Base-by-base conservation (phyloP, 2,888 invertebrate species). In the Diaprepes abbreviatus region DNA sequence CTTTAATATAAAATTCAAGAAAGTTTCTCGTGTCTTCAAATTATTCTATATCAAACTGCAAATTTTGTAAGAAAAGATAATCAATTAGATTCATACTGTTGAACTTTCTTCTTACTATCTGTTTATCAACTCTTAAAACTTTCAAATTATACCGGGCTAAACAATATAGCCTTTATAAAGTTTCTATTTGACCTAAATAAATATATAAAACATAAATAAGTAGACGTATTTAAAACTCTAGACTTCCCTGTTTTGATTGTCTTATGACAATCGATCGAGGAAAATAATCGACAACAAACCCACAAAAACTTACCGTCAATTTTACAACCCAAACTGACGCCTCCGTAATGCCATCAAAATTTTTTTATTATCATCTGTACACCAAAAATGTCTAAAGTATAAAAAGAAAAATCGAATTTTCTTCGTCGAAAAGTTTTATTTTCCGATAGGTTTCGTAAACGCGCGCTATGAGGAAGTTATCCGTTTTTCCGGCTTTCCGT, bases 401-500 rank as follows among this genome's bases (percentile, higher is more conserved):
- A 36, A 12, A 2, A 36, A 36, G 1, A 36, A 21, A 14, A 5
- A n/a, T 21, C 14, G 10, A 7, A n/a, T n/a, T 1, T 21, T 5
- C 1, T 2, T 45, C 21, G 21, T 38, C 4, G 14, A 21, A 43
- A 45, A 45, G 45, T 21, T 45, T 45, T 10, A 16, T 45, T 45
- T 45, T 21, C 45, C 45, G 45, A n/a, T 33, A 33, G 28, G 35
- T 19, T 16, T 19, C 19, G 54, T 54, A 35, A 54, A 40, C 43
- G 35, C 45, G 33, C 60, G 60, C 35, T 12, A 2, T 19, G 9
- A 9, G 16, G 12, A 35, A 31, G 2, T 36, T 12, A 5, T 21
- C 64, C 58, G 21, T 21, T 58, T 58, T 45, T 45, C 35, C 35
- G 38, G 48, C 58, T 58, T 48, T 57, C 16, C 58, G 45, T 33